These are phyloP conservation scores for Isurus oxyrinchus DNA, from an alignment of 2,113 vertebrate genomes.

Conservation along the genomic window DNA sequence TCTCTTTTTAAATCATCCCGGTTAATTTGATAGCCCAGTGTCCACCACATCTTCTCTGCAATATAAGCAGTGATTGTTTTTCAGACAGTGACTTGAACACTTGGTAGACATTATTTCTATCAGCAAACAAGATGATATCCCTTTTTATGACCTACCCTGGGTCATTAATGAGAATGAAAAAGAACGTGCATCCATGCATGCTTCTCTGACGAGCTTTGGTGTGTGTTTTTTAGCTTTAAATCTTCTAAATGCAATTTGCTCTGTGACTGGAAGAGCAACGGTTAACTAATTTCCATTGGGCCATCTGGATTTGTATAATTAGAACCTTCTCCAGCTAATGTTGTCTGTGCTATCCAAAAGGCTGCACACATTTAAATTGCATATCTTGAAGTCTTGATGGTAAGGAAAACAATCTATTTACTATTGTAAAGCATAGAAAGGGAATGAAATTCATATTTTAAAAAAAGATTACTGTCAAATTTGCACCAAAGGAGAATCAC, in stretches of 20 bases:
- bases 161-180: background rate
- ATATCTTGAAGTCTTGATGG: no score
- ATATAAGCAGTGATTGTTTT: background rate
- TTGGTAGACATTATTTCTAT: background rate
- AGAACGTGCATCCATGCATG: background rate
- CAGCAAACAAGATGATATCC: background rate
- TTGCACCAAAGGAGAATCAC: background rate
- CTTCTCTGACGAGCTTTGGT: background rate
- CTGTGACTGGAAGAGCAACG: background rate
- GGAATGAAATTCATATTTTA: background rate
- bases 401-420: background rate
- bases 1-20: background rate
- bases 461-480: background rate
- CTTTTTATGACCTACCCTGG: background rate
- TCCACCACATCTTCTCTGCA: background rate
- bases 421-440: background rate
- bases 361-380: background rate
- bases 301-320: constrained; percentile 21
- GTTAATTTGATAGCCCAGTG: background rate
- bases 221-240: background rate
- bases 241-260: background rate
- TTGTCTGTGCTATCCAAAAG: background rate
- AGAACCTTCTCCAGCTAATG: no score
- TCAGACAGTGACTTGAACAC: background rate
- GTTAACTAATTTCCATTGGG: background rate